Base-by-base conservation (phyloP, 2,888 invertebrate genomes). In the Maniola hyperantus region DNA sequence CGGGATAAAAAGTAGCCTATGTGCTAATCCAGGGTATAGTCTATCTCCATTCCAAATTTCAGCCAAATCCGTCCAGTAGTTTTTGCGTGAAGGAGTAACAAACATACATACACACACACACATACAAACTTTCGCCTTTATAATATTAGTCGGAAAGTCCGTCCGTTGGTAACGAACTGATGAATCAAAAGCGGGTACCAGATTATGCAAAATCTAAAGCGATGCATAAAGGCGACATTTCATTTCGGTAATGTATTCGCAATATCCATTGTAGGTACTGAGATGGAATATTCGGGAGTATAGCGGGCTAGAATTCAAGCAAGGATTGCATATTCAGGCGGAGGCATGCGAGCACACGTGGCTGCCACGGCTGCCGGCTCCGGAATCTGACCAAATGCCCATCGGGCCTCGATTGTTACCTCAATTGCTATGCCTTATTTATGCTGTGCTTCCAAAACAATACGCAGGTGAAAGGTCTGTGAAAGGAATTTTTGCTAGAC, bases 361-460 rank as follows among this genome's bases (percentile, higher is more conserved):
- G 87, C 91, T 85, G 79, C 87, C 85, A 80, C 82, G 86, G 80
- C 88, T 84, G 84, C 88, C 77, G 82, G 79, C 83, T 79, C 78
- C 80, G 91, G 91, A 92, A 92, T 92, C 91, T 88, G 83, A 89
- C 90, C 91, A 86, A 91, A 91, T 91, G 91, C 89, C 88, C 90
- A 89, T 85, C 86, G 88, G 77, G 81, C 82, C 85, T 82, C 89
- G 85, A 88, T 87, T 89, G 89, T 85, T 86, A 82, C 84, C 84
- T 85, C 84, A 90, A 91, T 90, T 86, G 82, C 89, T 82, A 84
- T 82, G 80, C 83, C 84, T 89, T 89, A 90, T 90, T 90, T 90
- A 89, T 84, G 85, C 71, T 78, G 79, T 79, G 80, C 77, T 72
- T 51, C 15, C 36, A 72, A 74, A 76, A 78, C 78, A 79, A 79